A percentile compares a stretch with the other conserved stretches of the same genome.
phyloP scores from a whole-genome alignment of 2,888 invertebrate genomes.

The Germaria angustata region DNA sequence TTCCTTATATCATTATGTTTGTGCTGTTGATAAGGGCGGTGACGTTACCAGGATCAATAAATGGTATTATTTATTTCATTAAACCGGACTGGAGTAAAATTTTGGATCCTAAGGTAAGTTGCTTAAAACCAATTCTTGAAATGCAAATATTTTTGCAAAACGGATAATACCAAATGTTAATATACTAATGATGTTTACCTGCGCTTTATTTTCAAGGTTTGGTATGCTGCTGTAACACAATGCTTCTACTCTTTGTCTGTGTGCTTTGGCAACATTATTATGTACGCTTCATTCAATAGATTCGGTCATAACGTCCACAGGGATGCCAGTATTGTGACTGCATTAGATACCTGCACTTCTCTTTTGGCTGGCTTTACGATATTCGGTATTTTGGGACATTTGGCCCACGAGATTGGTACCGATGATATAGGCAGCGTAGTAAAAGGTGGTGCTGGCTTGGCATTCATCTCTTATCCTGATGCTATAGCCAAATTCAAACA shows the following conservation, averaged over 20 bases:
- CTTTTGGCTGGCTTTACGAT: slow-evolving; percentile 82
- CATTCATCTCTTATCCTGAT: slow-evolving; percentile 83
- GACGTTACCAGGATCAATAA: slow-evolving; percentile 83
- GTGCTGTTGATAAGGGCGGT: slow-evolving; percentile 84
- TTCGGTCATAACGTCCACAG: slow-evolving; percentile 83
- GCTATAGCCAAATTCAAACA: slow-evolving; percentile 82
- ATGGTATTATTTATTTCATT: slow-evolving; percentile 84
- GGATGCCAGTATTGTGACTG: slow-evolving; percentile 82
- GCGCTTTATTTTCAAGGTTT: slow-evolving; percentile 79
- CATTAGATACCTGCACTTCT: slow-evolving; percentile 82
- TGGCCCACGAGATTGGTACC: slow-evolving; percentile 81
- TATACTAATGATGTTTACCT: too few species aligned
- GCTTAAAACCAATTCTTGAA: neutral
- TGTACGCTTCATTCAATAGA: slow-evolving; percentile 84
- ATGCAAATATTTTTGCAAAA: neutral
- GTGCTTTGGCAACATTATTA: slow-evolving; percentile 84
- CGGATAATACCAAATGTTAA: too few species aligned
- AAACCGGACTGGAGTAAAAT: slow-evolving; percentile 85
- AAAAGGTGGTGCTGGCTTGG: slow-evolving; percentile 81
- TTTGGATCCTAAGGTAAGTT: slow-evolving; percentile 81
- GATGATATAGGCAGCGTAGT: slow-evolving; percentile 81
- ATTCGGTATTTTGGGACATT: slow-evolving; percentile 82
- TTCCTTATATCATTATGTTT: slow-evolving; percentile 85
- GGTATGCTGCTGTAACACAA: slow-evolving; percentile 85
- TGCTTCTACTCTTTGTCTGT: slow-evolving; percentile 84